Conservation (phyloP, 30 jellyfish, hydroid and myxozoan species). For the Aurelia sp. region DNA sequence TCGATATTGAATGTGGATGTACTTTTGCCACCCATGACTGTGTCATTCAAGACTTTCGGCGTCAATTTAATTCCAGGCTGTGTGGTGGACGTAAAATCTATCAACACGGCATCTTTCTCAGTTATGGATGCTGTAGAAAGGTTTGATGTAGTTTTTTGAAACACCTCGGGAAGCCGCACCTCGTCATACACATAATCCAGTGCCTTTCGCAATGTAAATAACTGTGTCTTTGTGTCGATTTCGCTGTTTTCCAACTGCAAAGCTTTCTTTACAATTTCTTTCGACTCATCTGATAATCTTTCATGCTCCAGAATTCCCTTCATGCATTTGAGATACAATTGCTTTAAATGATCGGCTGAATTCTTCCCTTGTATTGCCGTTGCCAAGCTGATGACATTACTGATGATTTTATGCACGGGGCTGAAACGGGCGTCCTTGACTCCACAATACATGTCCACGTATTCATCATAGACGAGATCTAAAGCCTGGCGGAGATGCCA, state of each 20-base stretch:
- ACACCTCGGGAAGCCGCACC: conserved; percentile 76
- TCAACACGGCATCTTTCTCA: conserved; percentile 24
- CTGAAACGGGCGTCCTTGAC: conserved; percentile 49
- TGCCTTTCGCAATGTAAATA: conserved; percentile 41
- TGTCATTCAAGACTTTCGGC: conserved; percentile 59
- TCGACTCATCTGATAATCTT: conserved; percentile 31
- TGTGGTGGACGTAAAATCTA: conserved; percentile 50
- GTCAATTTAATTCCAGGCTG: conserved; percentile 2
- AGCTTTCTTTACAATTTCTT: conserved; percentile 22
- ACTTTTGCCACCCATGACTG: conserved; percentile 79
- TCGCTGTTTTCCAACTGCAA: conserved; percentile 14
- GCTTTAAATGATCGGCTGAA: conserved; percentile 5
- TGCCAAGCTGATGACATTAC: conserved; percentile 60
- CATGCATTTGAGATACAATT: conserved; percentile 22
- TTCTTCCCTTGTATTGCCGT: conserved; percentile 25
- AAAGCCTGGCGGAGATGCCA: conserved; percentile 73
- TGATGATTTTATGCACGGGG: conserved; percentile 60
- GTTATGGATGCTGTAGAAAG: neutral
- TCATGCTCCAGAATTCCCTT: conserved; percentile 17
- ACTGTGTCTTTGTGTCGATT: conserved; percentile 7
- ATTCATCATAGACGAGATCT: conserved; percentile 69
- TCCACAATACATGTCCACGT: conserved; percentile 75
- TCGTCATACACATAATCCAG: conserved; percentile 68
- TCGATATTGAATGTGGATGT: conserved; percentile 33
- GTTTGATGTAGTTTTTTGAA: conserved; percentile 6